Conservation (phyloP, 2,888 invertebrate species). For the Xiphydria camelus region DNA sequence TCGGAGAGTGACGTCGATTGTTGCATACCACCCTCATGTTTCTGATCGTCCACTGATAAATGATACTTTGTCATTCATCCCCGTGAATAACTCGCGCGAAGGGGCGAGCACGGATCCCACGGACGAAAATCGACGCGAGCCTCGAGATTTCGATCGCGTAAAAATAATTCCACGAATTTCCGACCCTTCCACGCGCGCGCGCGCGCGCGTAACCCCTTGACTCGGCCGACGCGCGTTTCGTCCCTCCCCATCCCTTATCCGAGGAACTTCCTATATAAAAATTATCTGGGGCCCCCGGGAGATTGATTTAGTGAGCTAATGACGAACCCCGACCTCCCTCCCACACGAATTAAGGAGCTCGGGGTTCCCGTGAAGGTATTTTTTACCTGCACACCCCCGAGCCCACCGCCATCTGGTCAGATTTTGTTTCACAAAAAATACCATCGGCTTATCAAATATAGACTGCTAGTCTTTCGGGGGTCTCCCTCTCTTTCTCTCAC, state of each 20-base stretch:
- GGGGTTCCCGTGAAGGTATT: slow-evolving; percentile 34
- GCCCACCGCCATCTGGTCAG: slow-evolving; percentile 52
- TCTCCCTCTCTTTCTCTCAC: slow-evolving; percentile 13
- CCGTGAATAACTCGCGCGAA: slow-evolving; percentile 5
- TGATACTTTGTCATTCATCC: no score
- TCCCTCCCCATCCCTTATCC: no score
- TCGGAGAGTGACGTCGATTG: no score
- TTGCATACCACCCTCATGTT: no score
- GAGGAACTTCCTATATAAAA: slow-evolving; percentile 25
- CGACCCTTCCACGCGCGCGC: no score
- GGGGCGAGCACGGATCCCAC: no score
- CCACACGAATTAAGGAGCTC: slow-evolving; percentile 33
- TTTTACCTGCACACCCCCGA: slow-evolving; percentile 34
- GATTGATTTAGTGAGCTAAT: slow-evolving; percentile 53
- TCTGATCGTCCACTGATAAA: no score
- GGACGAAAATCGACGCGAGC: no score
- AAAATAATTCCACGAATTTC: no score
- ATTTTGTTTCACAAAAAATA: slow-evolving; percentile 51
- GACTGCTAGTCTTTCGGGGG: slow-evolving; percentile 10
- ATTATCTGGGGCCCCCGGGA: slow-evolving; percentile 22
- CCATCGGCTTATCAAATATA: slow-evolving; percentile 27
- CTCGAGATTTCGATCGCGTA: no score
- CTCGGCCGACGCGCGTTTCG: no score
- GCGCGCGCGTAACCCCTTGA: slow-evolving; percentile 22
- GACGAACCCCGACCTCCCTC: slow-evolving; percentile 38